Evolutionary conservation across 64 coral and sea anemone species (phyloP).

Genomic region (Pocillopora damicornis): DNA sequence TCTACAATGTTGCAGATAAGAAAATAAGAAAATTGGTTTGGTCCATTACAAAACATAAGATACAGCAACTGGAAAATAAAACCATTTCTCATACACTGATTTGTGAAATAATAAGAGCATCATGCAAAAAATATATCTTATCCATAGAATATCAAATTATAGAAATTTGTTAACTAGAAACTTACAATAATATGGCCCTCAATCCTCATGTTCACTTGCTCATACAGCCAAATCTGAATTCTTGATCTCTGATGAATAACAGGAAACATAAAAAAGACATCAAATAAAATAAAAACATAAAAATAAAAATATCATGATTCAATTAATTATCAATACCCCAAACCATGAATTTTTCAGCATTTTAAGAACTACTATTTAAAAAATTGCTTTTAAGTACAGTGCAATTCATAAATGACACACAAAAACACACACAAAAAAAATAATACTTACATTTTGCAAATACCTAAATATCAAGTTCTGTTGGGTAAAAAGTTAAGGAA

Average conservation of each 20-base stretch:
- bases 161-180: background rate
- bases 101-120: no score
- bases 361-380: no score
- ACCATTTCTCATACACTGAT: no score
- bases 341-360: no score
- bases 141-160: background rate
- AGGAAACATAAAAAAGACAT: background rate
- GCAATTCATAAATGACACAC: background rate
- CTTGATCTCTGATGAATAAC: constrained; percentile 65
- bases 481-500: constrained; percentile 37
- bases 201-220: constrained; percentile 96
- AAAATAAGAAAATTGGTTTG: background rate
- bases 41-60: background rate
- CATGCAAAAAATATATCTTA: no score
- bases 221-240: constrained; percentile 99
- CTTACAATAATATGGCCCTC: constrained; percentile 99
- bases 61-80: no score
- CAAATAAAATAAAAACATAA: background rate
- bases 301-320: no score
- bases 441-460: constrained; percentile 98
- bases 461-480: constrained; percentile 99
- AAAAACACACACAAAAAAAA: background rate
- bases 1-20: background rate
- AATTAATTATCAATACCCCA: no score
- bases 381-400: no score